phyloP scores from a whole-genome alignment of 2,888 invertebrate species.

The Andricus curvator region DNA sequence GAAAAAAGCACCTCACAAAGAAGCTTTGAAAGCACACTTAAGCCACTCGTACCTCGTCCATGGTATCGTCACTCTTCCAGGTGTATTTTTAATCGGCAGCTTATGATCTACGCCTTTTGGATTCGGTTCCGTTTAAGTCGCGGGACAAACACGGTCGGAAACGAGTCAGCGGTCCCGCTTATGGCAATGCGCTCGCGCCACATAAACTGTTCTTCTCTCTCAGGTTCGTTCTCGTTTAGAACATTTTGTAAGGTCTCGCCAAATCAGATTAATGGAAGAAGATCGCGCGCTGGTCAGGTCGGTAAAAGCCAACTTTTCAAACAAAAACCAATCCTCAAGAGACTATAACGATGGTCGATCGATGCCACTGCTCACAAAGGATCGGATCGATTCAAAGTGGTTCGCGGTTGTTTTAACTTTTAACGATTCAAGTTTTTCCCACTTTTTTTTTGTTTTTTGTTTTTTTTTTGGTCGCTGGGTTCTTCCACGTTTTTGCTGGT shows the following conservation, averaged over 20 bases:
- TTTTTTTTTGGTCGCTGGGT: neutral
- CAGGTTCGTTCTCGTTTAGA: conserved; percentile 42
- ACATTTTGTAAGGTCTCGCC: conserved; percentile 67
- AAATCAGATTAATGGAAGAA: conserved; percentile 62
- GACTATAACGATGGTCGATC: neutral
- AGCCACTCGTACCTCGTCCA: conserved; percentile 60
- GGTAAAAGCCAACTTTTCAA: neutral
- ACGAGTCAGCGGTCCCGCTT: conserved; percentile 39
- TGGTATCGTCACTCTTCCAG: conserved; percentile 44
- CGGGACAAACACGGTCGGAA: conserved; percentile 33
- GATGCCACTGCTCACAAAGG: neutral
- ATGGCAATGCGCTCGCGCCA: conserved; percentile 41
- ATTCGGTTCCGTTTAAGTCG: conserved; percentile 25
- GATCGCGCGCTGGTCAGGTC: conserved; percentile 38
- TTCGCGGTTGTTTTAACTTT: conserved; percentile 4
- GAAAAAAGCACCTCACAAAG: neutral
- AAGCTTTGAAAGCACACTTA: conserved; percentile 4
- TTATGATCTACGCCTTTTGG: conserved; percentile 3
- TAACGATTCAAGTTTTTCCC: neutral
- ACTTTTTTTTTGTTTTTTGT: neutral
- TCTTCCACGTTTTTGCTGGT: conserved; percentile 40
- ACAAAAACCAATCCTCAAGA: neutral
- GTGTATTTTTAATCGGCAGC: conserved; percentile 16
- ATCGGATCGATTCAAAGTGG: conserved; percentile 3
- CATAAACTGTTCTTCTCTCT: conserved; percentile 41